A percentile compares a stretch with the other conserved stretches of the same genome.
Evolutionary conservation across 2,113 vertebrate genomes (phyloP).

Genomic region (Callorhinus ursinus): DNA sequence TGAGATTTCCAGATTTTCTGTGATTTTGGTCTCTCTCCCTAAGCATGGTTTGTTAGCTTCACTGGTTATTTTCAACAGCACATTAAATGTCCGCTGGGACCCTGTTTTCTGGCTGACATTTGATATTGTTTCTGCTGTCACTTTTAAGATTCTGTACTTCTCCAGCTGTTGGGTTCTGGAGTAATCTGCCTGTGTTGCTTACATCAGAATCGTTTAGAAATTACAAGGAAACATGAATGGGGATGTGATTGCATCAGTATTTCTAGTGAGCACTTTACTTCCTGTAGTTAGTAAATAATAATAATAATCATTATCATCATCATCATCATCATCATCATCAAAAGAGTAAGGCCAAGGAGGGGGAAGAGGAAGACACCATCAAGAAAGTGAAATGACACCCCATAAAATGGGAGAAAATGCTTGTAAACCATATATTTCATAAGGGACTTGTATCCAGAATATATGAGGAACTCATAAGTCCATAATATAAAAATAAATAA

Average conservation of each 20-base stretch:
- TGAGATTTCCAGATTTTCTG: slow-evolving; percentile 61
- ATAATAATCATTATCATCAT: neutral
- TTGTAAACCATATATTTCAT: neutral
- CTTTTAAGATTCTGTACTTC: slow-evolving; percentile 64
- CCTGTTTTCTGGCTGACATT: slow-evolving; percentile 61
- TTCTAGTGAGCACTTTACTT: slow-evolving; percentile 1
- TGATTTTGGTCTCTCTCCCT: slow-evolving; percentile 54
- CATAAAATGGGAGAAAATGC: slow-evolving; percentile 15
- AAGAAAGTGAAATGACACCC: neutral
- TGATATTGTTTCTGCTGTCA: slow-evolving; percentile 56
- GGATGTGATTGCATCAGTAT: neutral
- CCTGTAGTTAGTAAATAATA: neutral
- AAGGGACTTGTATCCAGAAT: neutral
- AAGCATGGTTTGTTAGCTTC: slow-evolving; percentile 53
- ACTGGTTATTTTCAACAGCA: slow-evolving; percentile 61
- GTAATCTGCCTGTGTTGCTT: slow-evolving; percentile 41
- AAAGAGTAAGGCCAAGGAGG: neutral
- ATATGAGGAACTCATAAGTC: neutral
- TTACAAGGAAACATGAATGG: slow-evolving; percentile 22
- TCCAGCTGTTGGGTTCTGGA: slow-evolving; percentile 38
- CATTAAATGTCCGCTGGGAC: slow-evolving; percentile 47
- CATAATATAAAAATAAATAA: slow-evolving; percentile 33
- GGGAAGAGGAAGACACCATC: neutral
- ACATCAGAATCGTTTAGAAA: slow-evolving; percentile 40
- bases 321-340: neutral